Percentiles rank a stretch among this genome's conserved stretches.
Conservation (phyloP, 53 echinoderm and acorn worm species). For the Henricia sp. region DNA sequence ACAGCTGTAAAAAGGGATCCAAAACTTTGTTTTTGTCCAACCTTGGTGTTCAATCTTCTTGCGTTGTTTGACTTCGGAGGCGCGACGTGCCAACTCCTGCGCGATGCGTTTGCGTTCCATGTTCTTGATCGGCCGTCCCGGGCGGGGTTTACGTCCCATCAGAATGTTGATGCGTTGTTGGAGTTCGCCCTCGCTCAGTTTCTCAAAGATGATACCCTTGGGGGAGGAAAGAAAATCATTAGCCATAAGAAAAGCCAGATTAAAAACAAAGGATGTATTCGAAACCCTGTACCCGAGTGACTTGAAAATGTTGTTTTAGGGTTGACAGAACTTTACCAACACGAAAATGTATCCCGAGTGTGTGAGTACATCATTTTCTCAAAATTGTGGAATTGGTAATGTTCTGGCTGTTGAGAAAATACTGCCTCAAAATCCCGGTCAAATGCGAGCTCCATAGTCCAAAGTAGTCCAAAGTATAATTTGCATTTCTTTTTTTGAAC, state of each 20-base stretch:
- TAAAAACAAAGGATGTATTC: too few species aligned
- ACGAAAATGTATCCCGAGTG: too few species aligned
- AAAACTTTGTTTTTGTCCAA: slow-evolving; percentile 35
- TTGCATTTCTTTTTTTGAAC: background rate
- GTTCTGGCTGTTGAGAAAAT: too few species aligned
- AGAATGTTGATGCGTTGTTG: slow-evolving; percentile 88
- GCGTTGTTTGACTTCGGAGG: slow-evolving; percentile 82
- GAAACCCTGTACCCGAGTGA: background rate
- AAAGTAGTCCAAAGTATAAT: background rate
- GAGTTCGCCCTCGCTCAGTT: slow-evolving; percentile 86
- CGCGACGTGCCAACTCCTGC: slow-evolving; percentile 90
- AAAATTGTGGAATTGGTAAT: too few species aligned
- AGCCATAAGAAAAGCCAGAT: too few species aligned
- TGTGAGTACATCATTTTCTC: too few species aligned
- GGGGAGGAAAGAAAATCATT: background rate
- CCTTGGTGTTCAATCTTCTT: slow-evolving; percentile 97
- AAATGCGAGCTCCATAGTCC: background rate
- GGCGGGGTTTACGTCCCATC: slow-evolving; percentile 74
- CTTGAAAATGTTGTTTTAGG: too few species aligned
- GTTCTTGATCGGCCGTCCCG: slow-evolving; percentile 74
- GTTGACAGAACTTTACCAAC: too few species aligned
- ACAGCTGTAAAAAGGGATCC: background rate
- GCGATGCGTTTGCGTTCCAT: slow-evolving; percentile 89
- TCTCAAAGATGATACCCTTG: slow-evolving; percentile 96
- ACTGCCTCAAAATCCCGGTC: too few species aligned